phyloP scores from a whole-genome alignment of 2,113 vertebrate genomes.

The Tauraco erythrolophus region DNA sequence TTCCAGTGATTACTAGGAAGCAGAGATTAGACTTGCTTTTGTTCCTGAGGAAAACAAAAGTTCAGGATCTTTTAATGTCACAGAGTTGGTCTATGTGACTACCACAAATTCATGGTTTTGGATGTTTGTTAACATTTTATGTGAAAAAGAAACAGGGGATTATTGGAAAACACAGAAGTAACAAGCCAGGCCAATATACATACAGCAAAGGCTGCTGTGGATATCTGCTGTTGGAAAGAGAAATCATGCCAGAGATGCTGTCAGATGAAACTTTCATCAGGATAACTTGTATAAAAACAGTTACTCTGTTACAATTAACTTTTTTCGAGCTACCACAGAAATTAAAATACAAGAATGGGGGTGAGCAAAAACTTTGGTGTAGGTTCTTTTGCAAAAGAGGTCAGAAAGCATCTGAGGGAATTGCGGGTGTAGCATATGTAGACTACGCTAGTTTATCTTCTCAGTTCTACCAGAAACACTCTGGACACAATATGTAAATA shows the following conservation, averaged over 20 bases:
- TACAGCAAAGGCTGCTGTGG: not conserved
- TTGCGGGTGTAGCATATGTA: not conserved
- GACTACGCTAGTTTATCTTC: not conserved
- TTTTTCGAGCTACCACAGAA: not conserved
- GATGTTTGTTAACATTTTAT: not conserved
- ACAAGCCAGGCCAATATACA: not conserved
- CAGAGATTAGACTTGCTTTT: not conserved
- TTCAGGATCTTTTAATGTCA: not conserved
- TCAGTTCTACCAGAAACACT: not conserved
- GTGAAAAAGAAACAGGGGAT: not conserved
- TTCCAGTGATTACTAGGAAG: not conserved
- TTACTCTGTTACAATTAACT: not conserved
- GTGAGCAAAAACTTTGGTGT: not conserved
- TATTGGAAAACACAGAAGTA: not conserved
- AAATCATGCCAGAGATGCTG: not conserved
- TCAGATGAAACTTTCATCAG: not conserved
- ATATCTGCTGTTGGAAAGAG: not conserved
- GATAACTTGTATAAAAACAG: not conserved
- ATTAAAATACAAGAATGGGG: not conserved
- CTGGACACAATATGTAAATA: slow-evolving; percentile 21
- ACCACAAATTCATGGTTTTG: not conserved
- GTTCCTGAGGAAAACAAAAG: not conserved
- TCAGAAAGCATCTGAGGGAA: not conserved
- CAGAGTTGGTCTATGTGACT: not conserved
- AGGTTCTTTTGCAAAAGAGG: not conserved